Conservation (phyloP, 2,113 vertebrate genomes). For the Halcyon malimbica region DNA sequence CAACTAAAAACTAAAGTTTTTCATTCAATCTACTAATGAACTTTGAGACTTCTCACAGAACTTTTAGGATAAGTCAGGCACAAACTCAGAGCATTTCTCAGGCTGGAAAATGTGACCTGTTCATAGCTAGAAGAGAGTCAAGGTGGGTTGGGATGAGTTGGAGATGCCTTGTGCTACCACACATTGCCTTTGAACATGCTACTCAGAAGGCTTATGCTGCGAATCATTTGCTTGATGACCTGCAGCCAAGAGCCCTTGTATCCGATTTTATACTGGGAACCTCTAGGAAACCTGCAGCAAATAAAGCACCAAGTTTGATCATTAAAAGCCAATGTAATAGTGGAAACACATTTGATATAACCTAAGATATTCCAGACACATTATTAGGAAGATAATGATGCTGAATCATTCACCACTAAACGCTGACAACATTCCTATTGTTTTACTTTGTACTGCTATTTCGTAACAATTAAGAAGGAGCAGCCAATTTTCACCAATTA, state of each 20-base stretch:
- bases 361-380: background rate
- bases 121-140: background rate
- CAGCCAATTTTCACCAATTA: background rate
- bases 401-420: background rate
- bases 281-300: background rate
- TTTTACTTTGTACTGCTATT: background rate
- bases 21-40: background rate
- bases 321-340: background rate
- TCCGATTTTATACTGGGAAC: background rate
- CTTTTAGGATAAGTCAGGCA: background rate
- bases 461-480: background rate
- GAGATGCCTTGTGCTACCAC: background rate
- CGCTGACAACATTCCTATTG: background rate
- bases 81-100: background rate
- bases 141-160: rapidly evolving
- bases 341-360: background rate
- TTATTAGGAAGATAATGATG: background rate
- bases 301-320: background rate
- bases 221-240: background rate
- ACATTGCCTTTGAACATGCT: background rate
- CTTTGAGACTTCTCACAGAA: background rate
- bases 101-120: background rate
- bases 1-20: background rate
- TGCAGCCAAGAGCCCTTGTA: background rate
- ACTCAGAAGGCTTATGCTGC: background rate